Conservation (phyloP, 2,888 invertebrate genomes). For the Caenorhabditis parvicauda region DNA sequence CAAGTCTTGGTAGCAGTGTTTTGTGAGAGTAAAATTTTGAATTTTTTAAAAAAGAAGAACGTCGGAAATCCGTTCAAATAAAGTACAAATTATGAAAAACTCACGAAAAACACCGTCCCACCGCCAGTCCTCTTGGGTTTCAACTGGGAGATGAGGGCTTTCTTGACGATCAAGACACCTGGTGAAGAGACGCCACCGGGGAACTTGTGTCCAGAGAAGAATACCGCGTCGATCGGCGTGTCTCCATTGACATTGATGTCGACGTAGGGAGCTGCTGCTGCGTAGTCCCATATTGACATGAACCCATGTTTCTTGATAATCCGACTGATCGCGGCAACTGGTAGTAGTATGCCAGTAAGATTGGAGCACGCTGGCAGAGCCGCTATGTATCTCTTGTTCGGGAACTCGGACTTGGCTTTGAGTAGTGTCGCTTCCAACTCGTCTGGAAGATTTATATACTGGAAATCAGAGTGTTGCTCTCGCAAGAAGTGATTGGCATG, state of each 20-base stretch:
- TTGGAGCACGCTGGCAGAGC: conserved; percentile 84
- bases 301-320: not conserved
- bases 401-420: too few species aligned
- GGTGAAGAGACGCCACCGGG: conserved; percentile 86
- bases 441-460: too few species aligned
- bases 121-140: conserved; percentile 68
- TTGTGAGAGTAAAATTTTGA: not conserved
- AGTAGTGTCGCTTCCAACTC: too few species aligned
- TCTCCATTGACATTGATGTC: conserved; percentile 82
- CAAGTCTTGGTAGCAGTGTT: not conserved
- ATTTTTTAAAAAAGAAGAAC: not conserved
- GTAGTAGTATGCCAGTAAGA: conserved; percentile 82
- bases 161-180: conserved; percentile 73
- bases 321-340: conserved; percentile 67
- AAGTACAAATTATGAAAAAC: too few species aligned
- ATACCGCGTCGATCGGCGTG: conserved; percentile 81
- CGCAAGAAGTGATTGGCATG: too few species aligned
- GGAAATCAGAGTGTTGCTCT: not conserved
- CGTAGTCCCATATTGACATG: conserved; percentile 85
- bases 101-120: conserved; percentile 69
- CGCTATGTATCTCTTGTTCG: conserved; percentile 74
- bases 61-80: not conserved
- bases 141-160: conserved; percentile 68
- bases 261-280: conserved; percentile 78
- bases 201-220: conserved; percentile 86